Evolutionary conservation across 2,797 vertebrate species (phyloP).

Genomic region (Sparus aurata): DNA sequence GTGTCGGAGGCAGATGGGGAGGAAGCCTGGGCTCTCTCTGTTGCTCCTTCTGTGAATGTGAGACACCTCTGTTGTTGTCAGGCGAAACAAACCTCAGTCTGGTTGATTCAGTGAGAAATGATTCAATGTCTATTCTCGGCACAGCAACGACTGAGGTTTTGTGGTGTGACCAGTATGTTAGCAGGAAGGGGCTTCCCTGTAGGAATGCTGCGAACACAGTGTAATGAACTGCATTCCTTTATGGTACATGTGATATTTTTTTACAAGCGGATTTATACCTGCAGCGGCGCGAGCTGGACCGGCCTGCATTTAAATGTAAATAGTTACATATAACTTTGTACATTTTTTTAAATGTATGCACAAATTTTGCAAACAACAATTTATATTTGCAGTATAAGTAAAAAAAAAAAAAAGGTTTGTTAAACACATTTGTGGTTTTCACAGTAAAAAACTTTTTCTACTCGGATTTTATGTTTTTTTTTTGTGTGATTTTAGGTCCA

Average conservation of each 20-base stretch:
- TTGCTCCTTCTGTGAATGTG: slow-evolving; percentile 33
- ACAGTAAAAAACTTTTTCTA: no score
- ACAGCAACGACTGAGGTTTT: slow-evolving; percentile 2
- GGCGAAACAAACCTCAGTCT: slow-evolving; percentile 42
- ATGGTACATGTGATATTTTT: slow-evolving; percentile 15
- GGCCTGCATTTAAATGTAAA: no score
- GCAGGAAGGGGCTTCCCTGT: slow-evolving; percentile 5
- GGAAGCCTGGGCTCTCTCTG: slow-evolving; percentile 26
- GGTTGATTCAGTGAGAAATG: slow-evolving; percentile 37
- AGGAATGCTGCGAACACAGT: slow-evolving; percentile 11
- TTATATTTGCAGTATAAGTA: no score
- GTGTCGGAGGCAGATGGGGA: slow-evolving; percentile 19
- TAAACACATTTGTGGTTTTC: no score
- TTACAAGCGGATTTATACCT: no score
- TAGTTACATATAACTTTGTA: no score
- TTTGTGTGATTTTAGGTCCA: no score
- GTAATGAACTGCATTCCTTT: slow-evolving; percentile 24
- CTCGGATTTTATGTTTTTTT: no score
- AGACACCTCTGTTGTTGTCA: slow-evolving; percentile 61
- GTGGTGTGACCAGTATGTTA: slow-evolving; percentile 8
- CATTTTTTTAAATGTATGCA: no score
- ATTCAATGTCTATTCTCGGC: slow-evolving; percentile 44
- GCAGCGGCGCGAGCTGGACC: no score
- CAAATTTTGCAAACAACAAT: no score
- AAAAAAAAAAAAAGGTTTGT: no score